phyloP scores from a whole-genome alignment of 2,113 vertebrate species.

The Paedocypris sp. region DNA sequence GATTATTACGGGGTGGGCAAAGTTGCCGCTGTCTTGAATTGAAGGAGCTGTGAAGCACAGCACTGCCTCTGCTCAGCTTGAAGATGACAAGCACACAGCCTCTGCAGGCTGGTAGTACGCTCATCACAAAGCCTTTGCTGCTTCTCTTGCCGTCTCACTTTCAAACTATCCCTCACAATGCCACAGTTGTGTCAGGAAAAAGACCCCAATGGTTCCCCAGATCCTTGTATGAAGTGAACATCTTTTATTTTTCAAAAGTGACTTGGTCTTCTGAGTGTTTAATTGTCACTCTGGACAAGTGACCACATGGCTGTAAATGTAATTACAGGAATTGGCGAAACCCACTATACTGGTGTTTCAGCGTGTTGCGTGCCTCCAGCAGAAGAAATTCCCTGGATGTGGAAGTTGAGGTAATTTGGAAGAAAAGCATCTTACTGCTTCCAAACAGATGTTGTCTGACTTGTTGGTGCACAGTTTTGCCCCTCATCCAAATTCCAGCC shows the following conservation, averaged over 20 bases:
- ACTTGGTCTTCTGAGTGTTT: too few species aligned
- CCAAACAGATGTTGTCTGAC: conserved; percentile 55
- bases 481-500: conserved; percentile 48
- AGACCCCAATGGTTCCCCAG: conserved; percentile 5
- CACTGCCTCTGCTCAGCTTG: conserved; percentile 42
- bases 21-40: conserved; percentile 30
- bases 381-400: conserved; percentile 46
- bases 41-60: conserved; percentile 4
- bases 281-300: too few species aligned
- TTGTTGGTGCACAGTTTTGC: conserved; percentile 54
- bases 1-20: conserved; percentile 51
- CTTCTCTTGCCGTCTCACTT: not conserved
- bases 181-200: conserved; percentile 39
- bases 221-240: not conserved
- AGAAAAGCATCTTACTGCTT: conserved; percentile 40
- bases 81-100: conserved; percentile 44
- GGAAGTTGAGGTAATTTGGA: conserved; percentile 55
- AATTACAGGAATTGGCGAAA: too few species aligned
- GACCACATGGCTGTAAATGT: too few species aligned
- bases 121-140: conserved; percentile 2
- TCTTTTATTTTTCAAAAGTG: too few species aligned
- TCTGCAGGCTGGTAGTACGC: conserved; percentile 16
- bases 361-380: conserved; percentile 44
- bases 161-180: conserved; percentile 2
- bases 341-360: conserved; percentile 42